Conservation (phyloP, 2,797 vertebrate species). For the Neosilurus hyrtlii region DNA sequence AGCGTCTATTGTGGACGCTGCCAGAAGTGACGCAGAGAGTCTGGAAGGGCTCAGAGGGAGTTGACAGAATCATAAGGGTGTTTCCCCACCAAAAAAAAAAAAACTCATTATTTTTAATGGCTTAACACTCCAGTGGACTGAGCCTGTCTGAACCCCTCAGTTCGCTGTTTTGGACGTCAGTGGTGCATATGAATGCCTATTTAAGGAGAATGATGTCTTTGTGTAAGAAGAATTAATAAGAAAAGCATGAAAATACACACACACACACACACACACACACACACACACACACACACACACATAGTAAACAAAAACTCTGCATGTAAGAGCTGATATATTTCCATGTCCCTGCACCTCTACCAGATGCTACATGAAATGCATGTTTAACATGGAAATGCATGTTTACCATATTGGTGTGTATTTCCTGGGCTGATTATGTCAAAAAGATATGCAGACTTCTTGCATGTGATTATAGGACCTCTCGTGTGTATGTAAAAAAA, state of each 20-base stretch:
- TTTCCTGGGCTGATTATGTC: not conserved
- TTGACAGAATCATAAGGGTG: slow-evolving; percentile 53
- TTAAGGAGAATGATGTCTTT: slow-evolving; percentile 80
- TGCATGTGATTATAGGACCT: not conserved
- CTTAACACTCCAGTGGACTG: slow-evolving; percentile 79
- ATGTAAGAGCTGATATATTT: slow-evolving; percentile 60
- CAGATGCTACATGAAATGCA: not conserved
- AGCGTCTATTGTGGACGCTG: slow-evolving; percentile 47
- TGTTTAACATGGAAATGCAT: slow-evolving; percentile 3
- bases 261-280: slow-evolving; percentile 16
- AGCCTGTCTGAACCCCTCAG: slow-evolving; percentile 74
- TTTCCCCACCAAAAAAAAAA: slow-evolving; percentile 55
- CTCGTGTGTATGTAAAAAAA: not conserved
- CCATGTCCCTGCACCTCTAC: not conserved
- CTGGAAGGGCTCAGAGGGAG: slow-evolving; percentile 31
- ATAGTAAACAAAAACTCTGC: slow-evolving; percentile 54
- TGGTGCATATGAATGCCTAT: slow-evolving; percentile 64
- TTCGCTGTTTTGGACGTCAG: slow-evolving; percentile 74
- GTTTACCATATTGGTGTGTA: not conserved
- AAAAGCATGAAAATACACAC: slow-evolving; percentile 52
- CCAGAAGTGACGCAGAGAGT: slow-evolving; percentile 33
- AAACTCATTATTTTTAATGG: slow-evolving; percentile 88
- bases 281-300: slow-evolving; percentile 3
- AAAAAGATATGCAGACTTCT: not conserved
- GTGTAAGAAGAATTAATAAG: slow-evolving; percentile 73